Evolutionary conservation across 30 jellyfish, hydroid and myxozoan species (phyloP), one percentile per base, ranked within the genome.

Genomic region (Aurelia aurita complex sp. Pacific): DNA sequence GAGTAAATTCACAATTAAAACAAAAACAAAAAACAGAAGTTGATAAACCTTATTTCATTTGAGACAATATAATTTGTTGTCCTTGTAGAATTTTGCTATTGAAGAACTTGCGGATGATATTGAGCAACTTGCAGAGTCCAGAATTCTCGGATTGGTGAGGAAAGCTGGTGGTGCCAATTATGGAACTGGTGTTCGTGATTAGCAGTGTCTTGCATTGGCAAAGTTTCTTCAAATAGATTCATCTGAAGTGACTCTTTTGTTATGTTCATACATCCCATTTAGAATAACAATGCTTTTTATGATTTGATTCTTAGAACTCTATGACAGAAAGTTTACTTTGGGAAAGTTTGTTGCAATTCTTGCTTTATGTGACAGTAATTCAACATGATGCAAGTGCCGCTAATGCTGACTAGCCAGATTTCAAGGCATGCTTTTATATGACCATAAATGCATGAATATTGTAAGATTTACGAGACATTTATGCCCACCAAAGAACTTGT

Each of bases 151-250:
- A 38, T 18, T 62, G 79, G 51, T 83, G 3, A 62, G 14, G 40
- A 83, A 90, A 64, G 97, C 97, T 73, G 92, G 96, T 69, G 97
- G 97, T 69, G 97, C 97, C 16, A 80, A 72, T 53, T 90, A 90
- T 79, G 97, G 97, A 16, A 76, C 90, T n/a, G 97, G 97, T 36
- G 85, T 55, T 53, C 73, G 97, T 19, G 93, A 84, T 74, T 84
- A 74, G 67, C 19, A 18, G 38, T 14, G 15, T 46, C 57, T 46
- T 46, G 57, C 57, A 9, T 46, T 9, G 12, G 15, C 57, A 46
- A 46, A 46, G 2, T 46, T 9, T 46, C 57, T 46, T 46, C 2
- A 7, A 6, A 46, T 46, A 7, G 14, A 46, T 46, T 68, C 55
- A 23, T 36, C 29, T 23, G 33, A 36, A 68, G 9, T 16, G 40